Evolutionary conservation across 2,797 vertebrate species (phyloP), one percentile per base, ranked within the genome.

Genomic region (Pagetopsis macropterus): DNA sequence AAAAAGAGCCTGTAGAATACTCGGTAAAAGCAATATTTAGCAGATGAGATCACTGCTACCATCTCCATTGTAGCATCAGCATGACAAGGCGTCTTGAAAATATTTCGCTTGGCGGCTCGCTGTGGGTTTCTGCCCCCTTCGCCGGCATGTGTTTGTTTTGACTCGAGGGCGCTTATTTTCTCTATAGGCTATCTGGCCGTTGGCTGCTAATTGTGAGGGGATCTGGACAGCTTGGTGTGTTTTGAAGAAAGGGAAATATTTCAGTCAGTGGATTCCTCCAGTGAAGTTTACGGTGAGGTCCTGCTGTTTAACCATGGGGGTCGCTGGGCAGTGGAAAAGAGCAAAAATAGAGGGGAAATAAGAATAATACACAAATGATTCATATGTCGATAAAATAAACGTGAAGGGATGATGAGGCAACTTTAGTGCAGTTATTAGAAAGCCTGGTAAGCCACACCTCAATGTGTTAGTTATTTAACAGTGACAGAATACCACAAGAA

Each of bases 21-120:
- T 88, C 70, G 77, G 88, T 80, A 92, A 87, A 88, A 91, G 93
- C 86, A 94, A 93, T 93, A 93, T 93, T 94, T 90, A 89, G 84
- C 88, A 69, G 83, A 92, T 94, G 93, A 94, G 89, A 83, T 94
- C 92, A 93, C 79, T 60, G 85, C 89, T 91, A 87, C 87, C 89
- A 90, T 92, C 89, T 86, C 87, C 81, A 57, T 64, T 82, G 86
- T 83, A 90, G 89, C 88, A 81, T 92, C 91, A 75, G 89, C 79
- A 78, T 80, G 90, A 90, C 88, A 85, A 90, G 89, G 84, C 70
- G 44, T 78, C 78, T 64, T 17, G 21, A 86, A 91, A 91, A 91
- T 93, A 91, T 94, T 94, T 91, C 72, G 9, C 85, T 94, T 94
- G 93, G 92, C 92, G 27, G 33, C 78, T 68, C 31, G 52, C 75